Percentiles rank a stretch among this genome's conserved stretches.
Conservation (phyloP, 2,113 vertebrate genomes). For the Naja naja region DNA sequence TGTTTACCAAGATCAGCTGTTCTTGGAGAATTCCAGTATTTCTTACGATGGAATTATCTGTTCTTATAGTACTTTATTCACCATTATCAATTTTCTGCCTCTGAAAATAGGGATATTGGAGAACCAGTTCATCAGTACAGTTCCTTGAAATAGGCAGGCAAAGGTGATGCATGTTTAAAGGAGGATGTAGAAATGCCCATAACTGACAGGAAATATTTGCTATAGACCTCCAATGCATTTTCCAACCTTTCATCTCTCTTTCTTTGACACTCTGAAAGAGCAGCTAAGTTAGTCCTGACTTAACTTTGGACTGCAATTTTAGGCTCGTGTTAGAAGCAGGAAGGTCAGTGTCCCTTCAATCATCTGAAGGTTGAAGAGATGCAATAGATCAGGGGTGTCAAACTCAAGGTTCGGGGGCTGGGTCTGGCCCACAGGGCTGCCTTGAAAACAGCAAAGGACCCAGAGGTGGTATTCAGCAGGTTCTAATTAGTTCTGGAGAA, state of each 20-base stretch:
- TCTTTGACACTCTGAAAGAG: background rate
- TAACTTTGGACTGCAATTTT: background rate
- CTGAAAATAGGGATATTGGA: background rate
- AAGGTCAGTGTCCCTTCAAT: background rate
- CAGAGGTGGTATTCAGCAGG: no score
- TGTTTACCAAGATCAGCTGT: conserved; percentile 31
- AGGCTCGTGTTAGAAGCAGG: background rate
- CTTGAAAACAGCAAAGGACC: no score
- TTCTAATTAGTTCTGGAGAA: no score
- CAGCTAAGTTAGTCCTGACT: background rate
- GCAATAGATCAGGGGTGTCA: background rate
- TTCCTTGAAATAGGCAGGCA: background rate
- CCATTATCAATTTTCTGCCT: background rate
- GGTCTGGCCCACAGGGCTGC: no score
- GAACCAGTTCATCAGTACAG: background rate
- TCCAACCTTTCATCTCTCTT: background rate
- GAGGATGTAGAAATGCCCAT: background rate
- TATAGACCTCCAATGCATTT: background rate
- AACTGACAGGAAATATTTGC: background rate
- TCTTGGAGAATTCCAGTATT: conserved; percentile 2
- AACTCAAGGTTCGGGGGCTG: no score
- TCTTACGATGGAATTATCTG: background rate
- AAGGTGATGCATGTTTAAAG: background rate
- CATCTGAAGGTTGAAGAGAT: background rate
- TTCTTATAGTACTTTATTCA: background rate